Percentiles rank a stretch among this genome's conserved stretches.
These are phyloP conservation scores for Epizoanthus ramosus DNA, from an alignment of 92 coral and sea anemone genomes.

Conservation along the genomic window DNA sequence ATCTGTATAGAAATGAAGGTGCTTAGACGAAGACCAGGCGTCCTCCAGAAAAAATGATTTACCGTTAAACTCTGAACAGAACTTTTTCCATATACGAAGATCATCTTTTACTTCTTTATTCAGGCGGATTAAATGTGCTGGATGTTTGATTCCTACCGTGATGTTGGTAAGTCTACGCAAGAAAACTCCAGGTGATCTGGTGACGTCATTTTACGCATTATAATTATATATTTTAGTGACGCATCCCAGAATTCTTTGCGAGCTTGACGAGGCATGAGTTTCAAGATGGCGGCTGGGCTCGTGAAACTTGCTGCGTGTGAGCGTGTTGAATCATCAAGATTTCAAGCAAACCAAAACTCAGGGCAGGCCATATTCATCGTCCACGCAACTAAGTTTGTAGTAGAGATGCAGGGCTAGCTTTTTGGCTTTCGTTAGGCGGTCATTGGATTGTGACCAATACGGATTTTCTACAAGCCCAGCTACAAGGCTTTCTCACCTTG, in stretches of 20 bases:
- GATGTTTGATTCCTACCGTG: slow-evolving; percentile 38
- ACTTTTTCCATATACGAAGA: slow-evolving; percentile 42
- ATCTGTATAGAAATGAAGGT: slow-evolving; percentile 31
- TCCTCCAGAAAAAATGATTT: slow-evolving; percentile 49
- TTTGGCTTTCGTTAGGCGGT: neutral
- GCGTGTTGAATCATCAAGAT: no score
- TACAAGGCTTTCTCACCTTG: no score
- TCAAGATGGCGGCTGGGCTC: neutral
- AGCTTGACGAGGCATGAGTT: neutral
- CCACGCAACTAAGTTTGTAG: neutral
- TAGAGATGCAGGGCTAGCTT: neutral
- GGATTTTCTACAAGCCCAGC: no score
- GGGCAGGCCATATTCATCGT: neutral
- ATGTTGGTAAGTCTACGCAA: slow-evolving; percentile 50
- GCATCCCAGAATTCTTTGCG: slow-evolving; percentile 3
- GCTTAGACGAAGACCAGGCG: slow-evolving; percentile 32
- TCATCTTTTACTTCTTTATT: slow-evolving; percentile 52
- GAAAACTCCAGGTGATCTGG: slow-evolving; percentile 41
- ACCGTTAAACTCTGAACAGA: slow-evolving; percentile 46
- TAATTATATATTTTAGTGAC: neutral
- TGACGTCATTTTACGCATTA: slow-evolving; percentile 4
- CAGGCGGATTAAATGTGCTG: slow-evolving; percentile 44
- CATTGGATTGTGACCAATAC: no score
- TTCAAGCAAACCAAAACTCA: neutral
- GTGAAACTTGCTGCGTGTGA: no score